Evolutionary conservation across 2,888 invertebrate species (phyloP).

Genomic region (Malacosoma neustria): DNA sequence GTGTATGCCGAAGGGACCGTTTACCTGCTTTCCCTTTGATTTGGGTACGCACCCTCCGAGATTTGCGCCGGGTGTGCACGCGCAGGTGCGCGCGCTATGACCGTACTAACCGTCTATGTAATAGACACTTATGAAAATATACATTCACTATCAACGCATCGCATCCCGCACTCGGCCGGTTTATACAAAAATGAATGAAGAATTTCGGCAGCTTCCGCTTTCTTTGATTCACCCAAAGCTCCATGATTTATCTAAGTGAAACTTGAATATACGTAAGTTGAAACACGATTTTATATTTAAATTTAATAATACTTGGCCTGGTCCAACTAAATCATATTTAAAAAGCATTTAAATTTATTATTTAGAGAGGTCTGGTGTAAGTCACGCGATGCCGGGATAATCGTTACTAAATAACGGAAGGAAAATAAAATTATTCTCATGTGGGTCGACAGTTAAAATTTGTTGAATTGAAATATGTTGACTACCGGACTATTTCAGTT

Average conservation of each 20-base stretch:
- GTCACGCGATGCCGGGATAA: slow-evolving; percentile 43
- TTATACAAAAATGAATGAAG: slow-evolving; percentile 55
- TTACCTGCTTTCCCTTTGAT: slow-evolving; percentile 54
- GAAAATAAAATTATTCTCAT: not conserved
- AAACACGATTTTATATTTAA: slow-evolving; percentile 41
- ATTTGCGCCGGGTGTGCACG: slow-evolving; percentile 58
- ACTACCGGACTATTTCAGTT: not conserved
- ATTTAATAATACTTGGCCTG: slow-evolving; percentile 30
- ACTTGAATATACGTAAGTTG: slow-evolving; percentile 40
- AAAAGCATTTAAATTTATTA: slow-evolving; percentile 46
- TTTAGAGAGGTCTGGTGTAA: slow-evolving; percentile 44
- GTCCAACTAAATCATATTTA: slow-evolving; percentile 30
- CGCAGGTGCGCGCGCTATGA: slow-evolving; percentile 62
- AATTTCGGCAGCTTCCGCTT: slow-evolving; percentile 68
- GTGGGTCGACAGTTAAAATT: not conserved
- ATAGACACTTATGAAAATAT: slow-evolving; percentile 37
- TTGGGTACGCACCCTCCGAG: slow-evolving; percentile 52
- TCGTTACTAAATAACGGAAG: slow-evolving; percentile 18
- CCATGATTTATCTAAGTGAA: slow-evolving; percentile 61
- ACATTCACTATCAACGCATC: not conserved
- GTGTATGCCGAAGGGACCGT: slow-evolving; percentile 33
- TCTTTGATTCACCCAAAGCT: slow-evolving; percentile 58
- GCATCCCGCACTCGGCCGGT: slow-evolving; percentile 30
- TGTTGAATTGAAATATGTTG: not conserved
- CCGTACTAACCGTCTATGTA: slow-evolving; percentile 45